Conservation (phyloP, 1,140 invertebrate species). For the Cydia pomonella region DNA sequence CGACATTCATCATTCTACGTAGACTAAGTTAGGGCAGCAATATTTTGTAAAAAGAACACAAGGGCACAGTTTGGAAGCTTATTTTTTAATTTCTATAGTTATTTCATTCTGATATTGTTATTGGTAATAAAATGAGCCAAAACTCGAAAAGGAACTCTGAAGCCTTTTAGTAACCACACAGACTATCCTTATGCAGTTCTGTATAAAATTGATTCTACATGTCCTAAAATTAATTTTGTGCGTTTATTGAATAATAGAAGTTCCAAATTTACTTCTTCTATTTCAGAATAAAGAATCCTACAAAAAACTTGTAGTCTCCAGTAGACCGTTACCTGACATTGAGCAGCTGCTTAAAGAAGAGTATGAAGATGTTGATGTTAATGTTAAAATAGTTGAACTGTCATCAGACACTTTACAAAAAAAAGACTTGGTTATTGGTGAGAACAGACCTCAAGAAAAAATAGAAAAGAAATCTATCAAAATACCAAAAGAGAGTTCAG, state of each 20-base stretch:
- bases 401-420: slow-evolving; percentile 84
- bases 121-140: too few species aligned
- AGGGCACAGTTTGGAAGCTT: too few species aligned
- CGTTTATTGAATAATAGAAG: background rate
- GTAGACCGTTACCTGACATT: slow-evolving; percentile 84
- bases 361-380: slow-evolving; percentile 87
- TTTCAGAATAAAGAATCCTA: slow-evolving; percentile 84
- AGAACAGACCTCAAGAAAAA: slow-evolving; percentile 81
- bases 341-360: slow-evolving; percentile 85
- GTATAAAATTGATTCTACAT: too few species aligned
- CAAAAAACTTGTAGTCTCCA: slow-evolving; percentile 84
- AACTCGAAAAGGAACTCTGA: too few species aligned
- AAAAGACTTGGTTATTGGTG: slow-evolving; percentile 85
- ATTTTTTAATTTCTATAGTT: too few species aligned
- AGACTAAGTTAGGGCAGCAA: too few species aligned
- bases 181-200: too few species aligned
- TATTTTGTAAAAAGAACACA: too few species aligned
- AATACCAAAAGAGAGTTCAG: slow-evolving; percentile 43
- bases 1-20: too few species aligned
- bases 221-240: too few species aligned
- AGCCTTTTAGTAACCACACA: too few species aligned
- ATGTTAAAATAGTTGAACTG: slow-evolving; percentile 88
- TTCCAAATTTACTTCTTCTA: slow-evolving; percentile 24
- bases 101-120: too few species aligned
- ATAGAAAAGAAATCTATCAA: slow-evolving; percentile 47